phyloP scores from a whole-genome alignment of 2,888 invertebrate species.

The Trichogramma dendrolimi region DNA sequence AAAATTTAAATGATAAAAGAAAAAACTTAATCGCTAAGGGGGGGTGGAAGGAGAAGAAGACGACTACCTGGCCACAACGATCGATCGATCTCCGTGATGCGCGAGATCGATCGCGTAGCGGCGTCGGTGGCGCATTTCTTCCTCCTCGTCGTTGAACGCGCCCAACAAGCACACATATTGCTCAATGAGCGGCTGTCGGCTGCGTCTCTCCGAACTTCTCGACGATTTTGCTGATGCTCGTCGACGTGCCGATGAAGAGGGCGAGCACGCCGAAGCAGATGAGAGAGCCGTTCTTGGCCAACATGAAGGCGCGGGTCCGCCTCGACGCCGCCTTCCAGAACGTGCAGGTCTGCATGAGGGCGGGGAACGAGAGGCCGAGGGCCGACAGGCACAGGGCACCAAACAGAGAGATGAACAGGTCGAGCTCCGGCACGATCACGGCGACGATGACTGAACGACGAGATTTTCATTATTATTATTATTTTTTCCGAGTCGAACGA shows the following conservation, averaged over 20 bases:
- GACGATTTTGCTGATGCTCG: slow-evolving; percentile 61
- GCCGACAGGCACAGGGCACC: slow-evolving; percentile 89
- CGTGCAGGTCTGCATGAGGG: slow-evolving; percentile 78
- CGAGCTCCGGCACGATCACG: slow-evolving; percentile 77
- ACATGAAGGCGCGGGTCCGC: slow-evolving; percentile 57
- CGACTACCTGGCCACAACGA: too few species aligned
- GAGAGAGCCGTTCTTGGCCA: slow-evolving; percentile 61
- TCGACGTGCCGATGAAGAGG: slow-evolving; percentile 67
- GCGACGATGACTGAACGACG: slow-evolving; percentile 71
- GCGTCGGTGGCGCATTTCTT: too few species aligned
- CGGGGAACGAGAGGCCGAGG: slow-evolving; percentile 85
- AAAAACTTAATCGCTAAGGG: too few species aligned
- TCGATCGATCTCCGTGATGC: too few species aligned
- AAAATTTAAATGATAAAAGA: too few species aligned
- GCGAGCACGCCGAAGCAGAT: slow-evolving; percentile 66
- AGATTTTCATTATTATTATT: background rate
- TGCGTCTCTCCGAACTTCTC: slow-evolving; percentile 5
- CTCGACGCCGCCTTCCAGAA: slow-evolving; percentile 69
- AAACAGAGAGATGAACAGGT: slow-evolving; percentile 67
- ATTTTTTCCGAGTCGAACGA: background rate
- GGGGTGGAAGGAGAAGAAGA: too few species aligned
- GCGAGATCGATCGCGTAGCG: too few species aligned
- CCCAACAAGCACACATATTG: too few species aligned
- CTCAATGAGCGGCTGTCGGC: background rate
- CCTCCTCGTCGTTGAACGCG: too few species aligned